These are phyloP conservation scores for Cotesia typhae DNA, from an alignment of 1,140 invertebrate genomes.

Conservation along the genomic window DNA sequence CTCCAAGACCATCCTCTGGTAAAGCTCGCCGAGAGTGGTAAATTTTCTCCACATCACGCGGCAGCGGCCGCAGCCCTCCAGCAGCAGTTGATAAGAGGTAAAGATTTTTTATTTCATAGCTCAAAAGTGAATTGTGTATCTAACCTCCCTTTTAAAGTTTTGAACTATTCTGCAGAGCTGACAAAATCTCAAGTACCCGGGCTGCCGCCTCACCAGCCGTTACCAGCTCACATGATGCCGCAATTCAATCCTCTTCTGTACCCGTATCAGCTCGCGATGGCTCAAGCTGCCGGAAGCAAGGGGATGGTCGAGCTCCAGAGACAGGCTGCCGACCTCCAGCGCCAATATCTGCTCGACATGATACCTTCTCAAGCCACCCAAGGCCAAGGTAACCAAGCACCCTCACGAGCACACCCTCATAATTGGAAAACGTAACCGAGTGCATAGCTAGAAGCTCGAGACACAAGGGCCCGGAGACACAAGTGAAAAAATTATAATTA, in stretches of 20 bases:
- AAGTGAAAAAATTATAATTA: conserved; percentile 15
- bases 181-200: conserved; percentile 68
- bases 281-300: conserved; percentile 72
- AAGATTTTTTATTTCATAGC: conserved; percentile 16
- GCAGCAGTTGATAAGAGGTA: conserved; percentile 80
- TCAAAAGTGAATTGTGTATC: background rate
- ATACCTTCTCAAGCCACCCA: conserved; percentile 75
- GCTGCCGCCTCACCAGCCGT: conserved; percentile 70
- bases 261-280: conserved; percentile 87
- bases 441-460: conserved; percentile 41
- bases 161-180: conserved; percentile 53
- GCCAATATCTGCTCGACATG: conserved; percentile 96
- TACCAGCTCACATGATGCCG: conserved; percentile 80
- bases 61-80: conserved; percentile 83
- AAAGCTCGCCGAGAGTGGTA: conserved; percentile 70
- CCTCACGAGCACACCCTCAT: conserved; percentile 61
- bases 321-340: conserved; percentile 85
- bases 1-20: conserved; percentile 66
- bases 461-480: conserved; percentile 5
- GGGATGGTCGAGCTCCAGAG: conserved; percentile 78
- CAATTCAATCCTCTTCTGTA: conserved; percentile 86
- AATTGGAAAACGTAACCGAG: conserved; percentile 67
- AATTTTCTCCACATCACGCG: conserved; percentile 74
- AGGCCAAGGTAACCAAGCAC: conserved; percentile 60
- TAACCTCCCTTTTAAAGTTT: conserved; percentile 22